A percentile compares a stretch with the other conserved stretches of the same genome.
Conservation (phyloP, 2,888 invertebrate species). For the Oxystoma pomonae region DNA sequence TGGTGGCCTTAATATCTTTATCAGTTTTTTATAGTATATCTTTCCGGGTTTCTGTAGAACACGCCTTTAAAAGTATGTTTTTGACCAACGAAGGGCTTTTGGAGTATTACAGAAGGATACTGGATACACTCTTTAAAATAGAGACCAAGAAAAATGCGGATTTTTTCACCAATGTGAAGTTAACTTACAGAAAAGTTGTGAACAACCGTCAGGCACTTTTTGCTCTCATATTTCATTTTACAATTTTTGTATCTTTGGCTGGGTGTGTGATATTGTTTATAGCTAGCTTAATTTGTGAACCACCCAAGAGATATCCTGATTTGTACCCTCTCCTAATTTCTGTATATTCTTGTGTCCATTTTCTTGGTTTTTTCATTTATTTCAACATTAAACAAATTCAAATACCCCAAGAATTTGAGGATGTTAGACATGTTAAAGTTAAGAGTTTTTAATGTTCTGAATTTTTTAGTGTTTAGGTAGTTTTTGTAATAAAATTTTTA, state of each 20-base stretch:
- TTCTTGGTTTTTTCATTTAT: constrained; percentile 69
- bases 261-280: constrained; percentile 60
- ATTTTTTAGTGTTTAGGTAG: too few relatives aligned
- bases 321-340: constrained; percentile 78
- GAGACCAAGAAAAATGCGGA: constrained; percentile 31
- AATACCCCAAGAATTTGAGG: constrained; percentile 45
- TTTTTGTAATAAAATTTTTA: too few relatives aligned
- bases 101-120: constrained; percentile 35
- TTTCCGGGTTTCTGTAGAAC: constrained; percentile 39
- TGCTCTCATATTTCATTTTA: constrained; percentile 32
- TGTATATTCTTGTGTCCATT: constrained; percentile 77
- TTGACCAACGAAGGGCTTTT: constrained; percentile 32
- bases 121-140: constrained; percentile 31
- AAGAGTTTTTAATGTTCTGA: constrained; percentile 30
- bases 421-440: constrained; percentile 36
- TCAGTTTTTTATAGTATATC: constrained; percentile 54
- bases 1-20: constrained; percentile 61
- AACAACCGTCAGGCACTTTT: constrained; percentile 35
- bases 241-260: constrained; percentile 54
- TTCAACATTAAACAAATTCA: constrained; percentile 67
- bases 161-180: constrained; percentile 28
- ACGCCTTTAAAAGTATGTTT: constrained; percentile 32
- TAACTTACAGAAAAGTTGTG: constrained; percentile 35
- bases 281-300: constrained; percentile 54
- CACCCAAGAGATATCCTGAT: constrained; percentile 76